Base-by-base conservation (phyloP, 2,888 invertebrate species). In the Amphipoea lucens region DNA sequence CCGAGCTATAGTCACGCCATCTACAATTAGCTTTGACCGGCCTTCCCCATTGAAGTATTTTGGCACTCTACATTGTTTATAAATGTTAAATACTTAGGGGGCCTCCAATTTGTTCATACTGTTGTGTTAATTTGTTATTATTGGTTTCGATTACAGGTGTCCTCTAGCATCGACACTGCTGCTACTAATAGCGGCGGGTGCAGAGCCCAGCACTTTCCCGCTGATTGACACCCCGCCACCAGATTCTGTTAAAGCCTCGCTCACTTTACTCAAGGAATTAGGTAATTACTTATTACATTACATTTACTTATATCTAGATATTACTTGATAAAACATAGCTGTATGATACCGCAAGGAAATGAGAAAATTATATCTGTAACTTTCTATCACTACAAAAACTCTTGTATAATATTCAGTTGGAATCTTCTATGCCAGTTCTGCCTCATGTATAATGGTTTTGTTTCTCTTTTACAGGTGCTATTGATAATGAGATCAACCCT, bases 151-250 rank as follows among this genome's bases (percentile, higher is more conserved):
- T 76, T 90, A 57, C 92, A 96, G 97, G 81, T 97, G 97, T 90
- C 97, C 97, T 0, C 92, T 98, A 70, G 97, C 98, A 6, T 98
- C 98, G 74, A 98, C 99, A 4, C 97, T 98, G 45, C 95, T 99
- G 75, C 98, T 99, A 93, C 95, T 99, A 73, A 97, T 99, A 85
- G 98, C 99, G 0, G 97, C 99, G 85, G 99, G 98, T 36, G 97
- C 99, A 81, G 98, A 98, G 88, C 98, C 99, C 23, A 96, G 97
- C 66, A 97, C 97, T 23, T 99, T 99, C 94, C 99, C 99, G 91
- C 98, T 99, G 91, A 98, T 99, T 94, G 99, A 99, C 92, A 97
- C 98, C 88, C 99, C 99, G 0, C 97, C 98, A 0, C 96, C 97
- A 42, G 98, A 98, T 78, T 97, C 98, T 0, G 95, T 98, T 23